A percentile compares a stretch with the other conserved stretches of the same genome.
Evolutionary conservation across 2,797 vertebrate species (phyloP).

Genomic region (Oryzias dopingdopingensis): DNA sequence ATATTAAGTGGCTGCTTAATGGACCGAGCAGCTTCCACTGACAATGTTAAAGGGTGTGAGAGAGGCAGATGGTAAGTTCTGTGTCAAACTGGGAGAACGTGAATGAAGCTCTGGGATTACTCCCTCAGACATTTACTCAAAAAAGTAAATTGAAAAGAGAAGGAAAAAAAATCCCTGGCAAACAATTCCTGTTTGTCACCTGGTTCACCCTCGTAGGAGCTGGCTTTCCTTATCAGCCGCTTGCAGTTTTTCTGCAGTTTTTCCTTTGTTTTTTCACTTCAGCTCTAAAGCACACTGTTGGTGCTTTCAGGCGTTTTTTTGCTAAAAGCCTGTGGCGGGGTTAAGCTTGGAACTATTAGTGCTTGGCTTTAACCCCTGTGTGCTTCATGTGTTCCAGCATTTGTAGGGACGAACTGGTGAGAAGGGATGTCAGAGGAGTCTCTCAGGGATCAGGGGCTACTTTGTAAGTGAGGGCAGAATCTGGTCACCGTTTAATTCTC

Average conservation of each 20-base stretch:
- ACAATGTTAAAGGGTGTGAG: conserved; percentile 57
- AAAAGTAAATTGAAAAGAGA: conserved; percentile 76
- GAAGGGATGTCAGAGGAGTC: conserved; percentile 54
- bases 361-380: conserved; percentile 67
- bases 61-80: conserved; percentile 64
- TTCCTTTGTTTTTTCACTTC: conserved; percentile 70
- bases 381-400: conserved; percentile 62
- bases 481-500: conserved; percentile 37
- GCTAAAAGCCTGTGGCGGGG: conserved; percentile 61
- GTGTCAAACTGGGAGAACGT: conserved; percentile 61
- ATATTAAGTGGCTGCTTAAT: conserved; percentile 71
- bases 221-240: conserved; percentile 76
- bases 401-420: conserved; percentile 47
- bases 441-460: conserved; percentile 30
- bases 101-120: conserved; percentile 74
- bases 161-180: conserved; percentile 66
- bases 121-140: conserved; percentile 67
- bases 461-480: conserved; percentile 40
- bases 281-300: conserved; percentile 48
- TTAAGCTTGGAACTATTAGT: conserved; percentile 67
- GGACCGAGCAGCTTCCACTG: conserved; percentile 61
- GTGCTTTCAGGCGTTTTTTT: conserved; percentile 49
- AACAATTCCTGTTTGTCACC: conserved; percentile 80
- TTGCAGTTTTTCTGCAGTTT: conserved; percentile 73
- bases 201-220: conserved; percentile 66